Conservation (phyloP, 2,113 vertebrate species). For the Ctenodactylus gundi region DNA sequence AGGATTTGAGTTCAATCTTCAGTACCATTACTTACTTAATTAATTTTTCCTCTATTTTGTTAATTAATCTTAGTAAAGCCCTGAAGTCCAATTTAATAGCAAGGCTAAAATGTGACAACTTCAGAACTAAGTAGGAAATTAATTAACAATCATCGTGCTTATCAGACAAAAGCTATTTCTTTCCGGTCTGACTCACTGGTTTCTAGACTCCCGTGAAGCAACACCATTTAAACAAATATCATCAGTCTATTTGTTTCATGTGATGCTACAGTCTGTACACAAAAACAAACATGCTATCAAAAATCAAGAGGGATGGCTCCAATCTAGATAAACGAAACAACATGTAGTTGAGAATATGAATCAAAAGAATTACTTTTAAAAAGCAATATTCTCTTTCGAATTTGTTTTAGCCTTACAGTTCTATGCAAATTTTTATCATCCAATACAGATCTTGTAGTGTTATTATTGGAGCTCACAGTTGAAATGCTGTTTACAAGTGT, state of each 20-base stretch:
- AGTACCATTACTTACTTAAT: too few relatives aligned
- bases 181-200: background rate
- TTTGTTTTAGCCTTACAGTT: conserved; percentile 31
- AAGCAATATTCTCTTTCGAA: background rate
- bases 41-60: too few relatives aligned
- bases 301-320: conserved; percentile 3
- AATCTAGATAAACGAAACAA: conserved; percentile 1
- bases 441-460: conserved; percentile 14
- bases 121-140: conserved; percentile 12
- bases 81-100: background rate
- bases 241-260: background rate
- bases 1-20: too few relatives aligned
- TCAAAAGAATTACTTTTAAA: conserved; percentile 35
- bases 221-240: conserved; percentile 28
- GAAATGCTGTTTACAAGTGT: conserved; percentile 66
- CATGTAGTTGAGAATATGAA: conserved; percentile 36
- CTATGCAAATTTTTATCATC: conserved; percentile 34
- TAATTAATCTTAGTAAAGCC: background rate
- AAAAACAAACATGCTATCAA: conserved; percentile 39
- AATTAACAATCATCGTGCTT: background rate
- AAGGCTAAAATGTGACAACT: background rate
- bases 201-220: background rate
- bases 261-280: background rate
- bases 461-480: conserved; percentile 37
- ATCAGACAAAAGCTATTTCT: background rate